Conservation (phyloP, 1,140 invertebrate species). For the Chionoecetes opilio region DNA sequence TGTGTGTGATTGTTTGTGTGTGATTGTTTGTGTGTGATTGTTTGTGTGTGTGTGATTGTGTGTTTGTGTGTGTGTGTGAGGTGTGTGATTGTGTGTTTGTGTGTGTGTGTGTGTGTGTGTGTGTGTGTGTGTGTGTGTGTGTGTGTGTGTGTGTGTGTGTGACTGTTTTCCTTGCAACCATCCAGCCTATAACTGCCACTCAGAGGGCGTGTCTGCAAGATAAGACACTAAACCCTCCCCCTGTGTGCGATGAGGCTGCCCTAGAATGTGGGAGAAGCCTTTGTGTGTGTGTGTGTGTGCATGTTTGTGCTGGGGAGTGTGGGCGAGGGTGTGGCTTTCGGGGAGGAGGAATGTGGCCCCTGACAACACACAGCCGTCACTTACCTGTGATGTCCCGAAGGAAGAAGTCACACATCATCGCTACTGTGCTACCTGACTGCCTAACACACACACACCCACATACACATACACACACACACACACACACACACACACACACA, state of each 20-base stretch:
- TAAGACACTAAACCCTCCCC: background rate
- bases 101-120: no score
- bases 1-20: no score
- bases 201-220: background rate
- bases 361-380: background rate
- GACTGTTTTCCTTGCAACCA: background rate
- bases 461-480: constrained; percentile 17
- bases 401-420: background rate
- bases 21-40: no score
- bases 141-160: constrained; percentile 14
- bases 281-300: constrained; percentile 16
- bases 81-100: no score
- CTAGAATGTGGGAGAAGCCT: constrained; percentile 1
- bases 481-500: constrained; percentile 6
- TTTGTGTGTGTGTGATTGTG: no score
- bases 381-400: background rate
- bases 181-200: background rate
- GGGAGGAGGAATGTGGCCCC: background rate
- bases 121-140: constrained; percentile 3
- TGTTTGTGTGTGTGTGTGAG: no score
- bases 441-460: background rate
- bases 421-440: background rate
- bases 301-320: background rate
- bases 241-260: background rate
- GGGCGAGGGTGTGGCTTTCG: background rate